Evolutionary conservation across 2,888 invertebrate species (phyloP).

Genomic region (Lapara coniferarum): DNA sequence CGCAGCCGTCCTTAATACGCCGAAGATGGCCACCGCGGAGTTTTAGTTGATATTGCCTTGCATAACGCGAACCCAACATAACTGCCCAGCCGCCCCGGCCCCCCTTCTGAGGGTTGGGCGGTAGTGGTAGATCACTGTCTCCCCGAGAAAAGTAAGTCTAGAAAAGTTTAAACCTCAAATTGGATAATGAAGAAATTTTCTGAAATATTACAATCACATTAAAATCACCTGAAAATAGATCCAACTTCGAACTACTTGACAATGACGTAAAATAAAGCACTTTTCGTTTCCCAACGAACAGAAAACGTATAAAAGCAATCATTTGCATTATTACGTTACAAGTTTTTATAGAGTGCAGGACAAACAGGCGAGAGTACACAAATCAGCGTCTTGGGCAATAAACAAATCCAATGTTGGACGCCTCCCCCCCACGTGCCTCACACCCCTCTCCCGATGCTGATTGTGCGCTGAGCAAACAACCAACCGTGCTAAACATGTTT

Average conservation of each 20-base stretch:
- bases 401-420: slow-evolving; percentile 39
- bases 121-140: too few relatives aligned
- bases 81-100: too few relatives aligned
- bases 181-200: too few relatives aligned
- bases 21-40: too few relatives aligned
- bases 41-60: too few relatives aligned
- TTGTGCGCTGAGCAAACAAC: slow-evolving; percentile 21
- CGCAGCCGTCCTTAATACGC: too few relatives aligned
- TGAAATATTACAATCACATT: not conserved
- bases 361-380: slow-evolving; percentile 34
- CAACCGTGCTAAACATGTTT: slow-evolving; percentile 17
- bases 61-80: too few relatives aligned
- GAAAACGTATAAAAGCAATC: slow-evolving; percentile 12
- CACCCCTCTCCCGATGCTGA: not conserved
- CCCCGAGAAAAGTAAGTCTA: too few relatives aligned
- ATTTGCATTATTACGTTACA: slow-evolving; percentile 23
- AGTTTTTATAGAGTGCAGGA: slow-evolving; percentile 19
- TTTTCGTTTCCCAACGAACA: not conserved
- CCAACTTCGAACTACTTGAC: not conserved
- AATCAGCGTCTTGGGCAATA: slow-evolving; percentile 48
- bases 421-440: slow-evolving; percentile 16
- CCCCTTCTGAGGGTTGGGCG: too few relatives aligned
- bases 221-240: not conserved
- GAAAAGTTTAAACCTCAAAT: too few relatives aligned
- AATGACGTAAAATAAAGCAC: slow-evolving; percentile 8